Evolutionary conservation across 2,797 vertebrate genomes (phyloP).

Genomic region (Gadopsis bispinosus): DNA sequence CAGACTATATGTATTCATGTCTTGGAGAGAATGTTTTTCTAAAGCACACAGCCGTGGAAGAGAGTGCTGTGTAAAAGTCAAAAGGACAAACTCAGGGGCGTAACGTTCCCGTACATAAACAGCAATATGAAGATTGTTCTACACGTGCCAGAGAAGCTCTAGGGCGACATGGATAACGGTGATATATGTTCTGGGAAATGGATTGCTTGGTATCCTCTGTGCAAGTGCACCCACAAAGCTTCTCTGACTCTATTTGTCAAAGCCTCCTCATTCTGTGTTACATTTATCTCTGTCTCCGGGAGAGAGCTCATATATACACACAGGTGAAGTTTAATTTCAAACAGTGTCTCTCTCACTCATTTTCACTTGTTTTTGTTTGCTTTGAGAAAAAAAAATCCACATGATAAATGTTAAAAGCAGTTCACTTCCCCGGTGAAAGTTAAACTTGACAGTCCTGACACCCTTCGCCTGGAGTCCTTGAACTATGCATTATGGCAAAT

Average conservation of each 20-base stretch:
- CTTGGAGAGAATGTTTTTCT: neutral
- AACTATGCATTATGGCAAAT: constrained; percentile 15
- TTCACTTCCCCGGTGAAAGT: constrained; percentile 12
- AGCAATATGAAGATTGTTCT: constrained; percentile 89
- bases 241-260: constrained; percentile 80
- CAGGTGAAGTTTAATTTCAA: constrained; percentile 65
- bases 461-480: constrained; percentile 16
- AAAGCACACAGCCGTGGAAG: constrained; percentile 16
- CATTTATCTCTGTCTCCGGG: constrained; percentile 70
- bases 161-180: constrained; percentile 85
- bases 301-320: constrained; percentile 42
- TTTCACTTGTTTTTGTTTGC: constrained; percentile 42
- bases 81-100: constrained; percentile 66
- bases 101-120: constrained; percentile 57
- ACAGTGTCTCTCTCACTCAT: constrained; percentile 44
- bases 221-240: constrained; percentile 68
- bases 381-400: constrained; percentile 1
- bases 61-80: constrained; percentile 53
- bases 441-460: constrained; percentile 25
- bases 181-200: constrained; percentile 90
- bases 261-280: constrained; percentile 64
- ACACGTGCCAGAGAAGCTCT: constrained; percentile 65
- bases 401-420: constrained; percentile 47
- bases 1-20: neutral
- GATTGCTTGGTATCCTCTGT: constrained; percentile 79